These are phyloP conservation scores for Callorhinus ursinus DNA, from an alignment of 2,113 vertebrate genomes.

Conservation along the genomic window DNA sequence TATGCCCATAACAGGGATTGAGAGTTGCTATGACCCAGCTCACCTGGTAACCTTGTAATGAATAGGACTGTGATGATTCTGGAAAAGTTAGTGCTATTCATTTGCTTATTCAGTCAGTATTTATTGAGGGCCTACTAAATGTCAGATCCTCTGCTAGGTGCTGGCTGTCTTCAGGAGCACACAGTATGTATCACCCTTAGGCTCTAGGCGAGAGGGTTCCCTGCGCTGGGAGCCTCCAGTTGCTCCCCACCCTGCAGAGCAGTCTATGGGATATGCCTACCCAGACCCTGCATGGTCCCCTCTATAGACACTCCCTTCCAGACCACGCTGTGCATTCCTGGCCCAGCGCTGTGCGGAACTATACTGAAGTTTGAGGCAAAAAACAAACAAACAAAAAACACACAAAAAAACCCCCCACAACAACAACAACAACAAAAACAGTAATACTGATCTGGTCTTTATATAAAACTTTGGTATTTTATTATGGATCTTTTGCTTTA, in stretches of 20 bases:
- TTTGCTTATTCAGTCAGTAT: background rate
- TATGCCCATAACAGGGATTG: background rate
- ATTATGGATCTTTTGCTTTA: background rate
- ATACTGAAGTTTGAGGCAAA: background rate
- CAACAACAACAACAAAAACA: background rate
- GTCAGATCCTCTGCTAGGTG: background rate
- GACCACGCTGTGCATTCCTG: background rate
- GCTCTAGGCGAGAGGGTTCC: background rate
- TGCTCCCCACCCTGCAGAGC: background rate
- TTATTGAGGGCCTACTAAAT: background rate
- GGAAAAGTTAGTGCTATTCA: background rate
- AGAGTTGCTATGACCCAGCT: background rate
- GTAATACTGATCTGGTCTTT: background rate
- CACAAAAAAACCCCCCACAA: background rate
- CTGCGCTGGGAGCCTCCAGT: background rate
- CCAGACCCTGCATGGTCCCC: accelerated
- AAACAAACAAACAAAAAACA: no score
- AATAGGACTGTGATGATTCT: background rate
- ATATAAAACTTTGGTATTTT: background rate
- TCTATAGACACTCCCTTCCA: background rate
- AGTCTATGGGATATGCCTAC: background rate
- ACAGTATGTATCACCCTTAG: background rate
- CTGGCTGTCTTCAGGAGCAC: background rate
- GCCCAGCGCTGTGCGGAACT: background rate
- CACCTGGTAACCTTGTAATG: background rate